These are phyloP conservation scores for Chrysopa pallens DNA, from an alignment of 1,140 invertebrate species.

Conservation along the genomic window DNA sequence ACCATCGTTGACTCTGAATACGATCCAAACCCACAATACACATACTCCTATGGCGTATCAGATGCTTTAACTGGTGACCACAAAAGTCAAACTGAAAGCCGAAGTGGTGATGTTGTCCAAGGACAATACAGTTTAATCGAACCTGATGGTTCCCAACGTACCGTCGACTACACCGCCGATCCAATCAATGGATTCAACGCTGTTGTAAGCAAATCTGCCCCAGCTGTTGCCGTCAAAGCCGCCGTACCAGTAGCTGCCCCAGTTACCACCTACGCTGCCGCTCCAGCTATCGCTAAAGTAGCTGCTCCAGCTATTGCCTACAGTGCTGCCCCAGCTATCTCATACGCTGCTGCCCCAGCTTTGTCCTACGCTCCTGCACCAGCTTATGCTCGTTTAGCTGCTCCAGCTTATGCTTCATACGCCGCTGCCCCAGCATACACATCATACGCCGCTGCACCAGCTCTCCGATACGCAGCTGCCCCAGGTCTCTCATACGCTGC, in stretches of 20 bases:
- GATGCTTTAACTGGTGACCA: conserved; percentile 34
- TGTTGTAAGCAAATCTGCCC: conserved; percentile 14
- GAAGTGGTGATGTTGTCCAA: conserved; percentile 38
- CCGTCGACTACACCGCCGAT: conserved; percentile 47
- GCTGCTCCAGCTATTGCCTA: neutral
- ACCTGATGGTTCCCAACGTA: conserved; percentile 41
- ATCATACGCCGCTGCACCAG: too few relatives aligned
- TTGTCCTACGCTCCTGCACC: neutral
- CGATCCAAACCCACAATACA: conserved; percentile 27
- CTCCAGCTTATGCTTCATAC: neutral
- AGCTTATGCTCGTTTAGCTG: neutral
- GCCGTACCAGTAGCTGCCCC: conserved; percentile 10
- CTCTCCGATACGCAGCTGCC: too few relatives aligned
- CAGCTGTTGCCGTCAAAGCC: conserved; percentile 16
- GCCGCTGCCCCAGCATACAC: neutral
- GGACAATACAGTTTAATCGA: conserved; percentile 43
- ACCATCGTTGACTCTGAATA: conserved; percentile 25
- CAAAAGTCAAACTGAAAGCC: conserved; percentile 31
- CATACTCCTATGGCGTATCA: conserved; percentile 28
- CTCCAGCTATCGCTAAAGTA: conserved; percentile 2
- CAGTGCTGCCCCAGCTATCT: neutral
- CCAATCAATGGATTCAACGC: conserved; percentile 26
- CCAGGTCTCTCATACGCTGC: too few relatives aligned
- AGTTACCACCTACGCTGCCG: conserved; percentile 5
- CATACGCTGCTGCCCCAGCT: conserved; percentile 8